Base-by-base conservation (phyloP, 2,797 vertebrate species). In the Catostomus latipinnis region DNA sequence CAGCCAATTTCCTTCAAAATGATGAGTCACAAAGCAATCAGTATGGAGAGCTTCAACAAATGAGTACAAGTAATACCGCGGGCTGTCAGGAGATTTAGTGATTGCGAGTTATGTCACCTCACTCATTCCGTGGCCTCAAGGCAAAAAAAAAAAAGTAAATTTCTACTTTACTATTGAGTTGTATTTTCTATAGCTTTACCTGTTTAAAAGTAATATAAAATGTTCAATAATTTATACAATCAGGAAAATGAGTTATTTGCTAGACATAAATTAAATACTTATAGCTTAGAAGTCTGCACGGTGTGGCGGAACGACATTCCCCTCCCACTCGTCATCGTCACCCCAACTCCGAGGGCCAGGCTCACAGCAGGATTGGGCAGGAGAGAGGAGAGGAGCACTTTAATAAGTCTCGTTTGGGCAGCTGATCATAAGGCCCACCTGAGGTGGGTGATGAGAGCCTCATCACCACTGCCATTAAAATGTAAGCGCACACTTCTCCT, bases 1-100 rank as follows among this genome's bases (percentile, higher is more conserved):
- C 74, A 71, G 78, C 45, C 81, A 76, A 58, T 89, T 86, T 88
- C 74, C 68, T 81, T 76, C 62, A 81, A 82, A 86, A 86, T 58
- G 75, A 86, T 82, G 82, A 88, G 58, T 87, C 84, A 86, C 84
- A 83, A 74, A 62, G 88, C 81, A 88, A 88, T 89, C 86, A 87
- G 53, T 69, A 71, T 82, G 71, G 84, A 85, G 82, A 81, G 78
- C 69, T 81, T 53, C 57, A 75, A 77, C 84, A 82, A 88, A 89
- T 81, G 81, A 83, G 78, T 50, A 85, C 78, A 88, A 88, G 88
- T 89, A 83, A 86, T 82, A 88, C 61, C 66, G 82, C 84, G 84
- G 74, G 10, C 71, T 84, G 74, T 68, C 71, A 83, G 79, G 63
- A 82, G 54, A 57, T 54, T 79, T 71, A 73, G 74, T 86, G 86